phyloP scores from a whole-genome alignment of 2,888 invertebrate genomes.

The Strigamia crassipes region DNA sequence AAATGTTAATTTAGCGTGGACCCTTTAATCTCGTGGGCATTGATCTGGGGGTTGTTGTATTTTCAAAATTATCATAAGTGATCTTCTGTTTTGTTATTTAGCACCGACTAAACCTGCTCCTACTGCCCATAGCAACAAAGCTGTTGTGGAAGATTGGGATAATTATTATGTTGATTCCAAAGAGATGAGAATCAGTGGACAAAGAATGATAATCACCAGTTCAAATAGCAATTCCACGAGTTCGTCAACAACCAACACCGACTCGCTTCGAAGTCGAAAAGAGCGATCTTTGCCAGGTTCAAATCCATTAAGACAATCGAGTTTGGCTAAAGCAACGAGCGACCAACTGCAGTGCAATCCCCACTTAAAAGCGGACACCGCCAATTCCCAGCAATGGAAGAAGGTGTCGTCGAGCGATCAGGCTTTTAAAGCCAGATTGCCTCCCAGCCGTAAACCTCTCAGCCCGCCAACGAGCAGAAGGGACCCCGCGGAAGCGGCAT shows the following conservation, averaged over 20 bases:
- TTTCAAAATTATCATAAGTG: too few species aligned
- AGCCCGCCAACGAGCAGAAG: neutral
- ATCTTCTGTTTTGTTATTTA: neutral
- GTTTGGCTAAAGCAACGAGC: conserved; percentile 29
- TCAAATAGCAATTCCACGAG: conserved; percentile 1
- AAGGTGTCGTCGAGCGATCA: neutral
- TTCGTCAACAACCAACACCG: neutral
- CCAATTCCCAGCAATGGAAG: neutral
- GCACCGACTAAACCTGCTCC: neutral
- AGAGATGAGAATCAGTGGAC: conserved; percentile 46
- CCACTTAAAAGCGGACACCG: neutral
- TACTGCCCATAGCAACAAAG: neutral
- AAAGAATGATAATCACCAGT: conserved; percentile 25
- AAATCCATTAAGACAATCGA: conserved; percentile 24
- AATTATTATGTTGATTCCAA: conserved; percentile 36
- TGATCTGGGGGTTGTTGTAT: too few species aligned
- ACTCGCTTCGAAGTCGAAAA: neutral
- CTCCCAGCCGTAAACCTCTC: neutral
- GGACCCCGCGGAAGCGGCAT: neutral
- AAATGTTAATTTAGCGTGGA: too few species aligned
- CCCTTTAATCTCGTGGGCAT: too few species aligned
- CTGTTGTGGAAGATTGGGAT: conserved; percentile 46
- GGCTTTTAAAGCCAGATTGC: neutral
- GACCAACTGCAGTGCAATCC: conserved; percentile 21
- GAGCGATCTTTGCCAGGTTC: neutral